These are phyloP conservation scores for Drosophila mayaguana DNA, from an alignment of 2,888 invertebrate species.

Conservation along the genomic window DNA sequence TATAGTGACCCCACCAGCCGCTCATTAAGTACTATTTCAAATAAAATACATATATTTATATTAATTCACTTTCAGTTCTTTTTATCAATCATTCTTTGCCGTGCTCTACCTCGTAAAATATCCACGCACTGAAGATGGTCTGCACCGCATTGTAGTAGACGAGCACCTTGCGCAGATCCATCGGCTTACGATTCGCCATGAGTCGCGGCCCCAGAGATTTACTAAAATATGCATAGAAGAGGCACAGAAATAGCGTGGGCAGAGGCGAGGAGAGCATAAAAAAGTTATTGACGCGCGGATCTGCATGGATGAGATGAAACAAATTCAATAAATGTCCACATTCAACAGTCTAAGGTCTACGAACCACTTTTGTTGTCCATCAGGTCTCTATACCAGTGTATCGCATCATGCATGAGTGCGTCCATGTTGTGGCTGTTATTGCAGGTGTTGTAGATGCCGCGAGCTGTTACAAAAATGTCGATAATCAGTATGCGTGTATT, in stretches of 20 bases:
- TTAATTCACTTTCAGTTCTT: not conserved
- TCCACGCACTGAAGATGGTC: conserved; percentile 95
- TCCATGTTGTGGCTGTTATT: conserved; percentile 74
- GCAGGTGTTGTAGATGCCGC: conserved; percentile 9
- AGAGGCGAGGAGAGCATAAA: conserved; percentile 95
- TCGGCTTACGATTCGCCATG: conserved; percentile 96
- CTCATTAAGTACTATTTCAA: conserved; percentile 86
- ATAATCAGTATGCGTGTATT: not conserved
- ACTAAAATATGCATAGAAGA: conserved; percentile 93
- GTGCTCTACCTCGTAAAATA: conserved; percentile 93
- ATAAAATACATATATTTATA: not conserved
- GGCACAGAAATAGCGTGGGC: conserved; percentile 93
- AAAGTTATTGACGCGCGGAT: conserved; percentile 95
- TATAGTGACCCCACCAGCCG: conserved; percentile 93
- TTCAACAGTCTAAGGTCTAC: conserved; percentile 68
- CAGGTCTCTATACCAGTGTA: conserved; percentile 89
- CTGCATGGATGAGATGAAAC: conserved; percentile 85
- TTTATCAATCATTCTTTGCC: not conserved
- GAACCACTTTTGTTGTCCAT: conserved; percentile 91
- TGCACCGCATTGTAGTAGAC: conserved; percentile 95
- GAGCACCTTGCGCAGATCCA: conserved; percentile 91
- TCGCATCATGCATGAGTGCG: conserved; percentile 80
- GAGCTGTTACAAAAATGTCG: not conserved
- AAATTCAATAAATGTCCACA: not conserved
- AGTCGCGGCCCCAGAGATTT: conserved; percentile 92